Evolutionary conservation across 2,888 invertebrate species (phyloP), one percentile per base, ranked within the genome.

Genomic region (Mythimna ferrago): DNA sequence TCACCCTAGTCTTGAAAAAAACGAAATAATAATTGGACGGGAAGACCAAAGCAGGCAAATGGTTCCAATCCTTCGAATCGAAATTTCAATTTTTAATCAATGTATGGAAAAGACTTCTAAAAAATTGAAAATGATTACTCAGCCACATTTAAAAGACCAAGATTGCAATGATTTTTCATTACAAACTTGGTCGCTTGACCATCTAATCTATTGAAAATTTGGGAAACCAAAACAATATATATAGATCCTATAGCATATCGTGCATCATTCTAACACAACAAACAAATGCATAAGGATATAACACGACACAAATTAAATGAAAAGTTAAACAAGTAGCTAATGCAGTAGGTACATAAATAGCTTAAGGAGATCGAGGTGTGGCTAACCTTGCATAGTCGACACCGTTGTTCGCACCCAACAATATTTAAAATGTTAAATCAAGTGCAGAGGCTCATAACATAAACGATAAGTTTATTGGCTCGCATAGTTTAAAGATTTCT

Each of bases 351-450:
- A 88, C 75, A 87, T 85, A 79, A 85, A 87, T 88, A 88, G 75
- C 78, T 85, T 88, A 89, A 90, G 90, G 92, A 87, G 85, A 91
- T 81, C 87, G 84, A 88, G 90, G 89, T 90, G 93, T 89, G 90
- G 93, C 86, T 89, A 93, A 81, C 94, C 93, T 94, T 93, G 93
- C 81, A 85, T 81, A 71, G 67, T 26, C 58, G 73, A 72, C 75
- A 74, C 71, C 74, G 76, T 66, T 77, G 79, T 71, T 83, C 57
- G 70, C 79, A 79, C 78, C 71, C 75, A 16, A 75, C 67, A 71
- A 54, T 77, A 80, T 73, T 80, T 80, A 76, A 85, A 81, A 82
- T 75, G 69, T 80, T 80, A 75, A 72, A 80, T 84, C 70, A 73
- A 63, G 71, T 72, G 67, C 67, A 82, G 56, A 72, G 16, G 53